Base-by-base conservation (phyloP, 1,140 invertebrate species). In the Drosophila carrolli region DNA sequence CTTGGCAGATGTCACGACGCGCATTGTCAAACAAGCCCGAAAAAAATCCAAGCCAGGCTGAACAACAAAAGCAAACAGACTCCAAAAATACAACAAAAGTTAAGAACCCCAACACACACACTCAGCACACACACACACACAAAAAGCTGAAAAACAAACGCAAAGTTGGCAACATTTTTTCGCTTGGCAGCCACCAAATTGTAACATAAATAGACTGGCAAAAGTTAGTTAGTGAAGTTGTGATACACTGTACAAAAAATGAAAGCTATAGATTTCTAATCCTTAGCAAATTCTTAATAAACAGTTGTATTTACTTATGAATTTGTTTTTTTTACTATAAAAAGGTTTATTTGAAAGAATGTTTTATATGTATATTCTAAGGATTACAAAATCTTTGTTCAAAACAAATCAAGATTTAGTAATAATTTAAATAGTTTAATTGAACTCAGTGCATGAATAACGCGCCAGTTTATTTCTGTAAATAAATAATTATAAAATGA, bases 1-100 rank as follows among this genome's bases (percentile, higher is more conserved):
- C 73, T 63, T 62, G 73, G 73, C 83, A 90, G 90, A 91, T 90
- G 90, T 91, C 90, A 91, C 90, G 90, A 91, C 90, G 81, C 78
- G 84, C 90, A 89, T 90, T 90, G 85, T 90, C 84, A 89, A 89
- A 89, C 84, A 89, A 86, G 81, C 66, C 67, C 63, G 55, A 79
- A 75, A 65, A 79, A 59, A 66, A 60, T 55, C 9, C 43, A 58
- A 57, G 55, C 63, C 53, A 67, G 57, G 57, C 54, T 8, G 48
- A 65, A 60, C 63, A 80, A 80, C 38, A 70, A 58, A 75, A 75
- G 51, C 38, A 58, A 48, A 48, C 41, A 35, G 41, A 53, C 40
- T 44, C 32, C 11, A 27, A 4, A 37, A 19, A 37, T 32, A 43
- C 40, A 38, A 43, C 19, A 44, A 57, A 48, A 58, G 16, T n/a